Base-by-base conservation (phyloP, 2,113 vertebrate species). In the Trematocara marginatum region DNA sequence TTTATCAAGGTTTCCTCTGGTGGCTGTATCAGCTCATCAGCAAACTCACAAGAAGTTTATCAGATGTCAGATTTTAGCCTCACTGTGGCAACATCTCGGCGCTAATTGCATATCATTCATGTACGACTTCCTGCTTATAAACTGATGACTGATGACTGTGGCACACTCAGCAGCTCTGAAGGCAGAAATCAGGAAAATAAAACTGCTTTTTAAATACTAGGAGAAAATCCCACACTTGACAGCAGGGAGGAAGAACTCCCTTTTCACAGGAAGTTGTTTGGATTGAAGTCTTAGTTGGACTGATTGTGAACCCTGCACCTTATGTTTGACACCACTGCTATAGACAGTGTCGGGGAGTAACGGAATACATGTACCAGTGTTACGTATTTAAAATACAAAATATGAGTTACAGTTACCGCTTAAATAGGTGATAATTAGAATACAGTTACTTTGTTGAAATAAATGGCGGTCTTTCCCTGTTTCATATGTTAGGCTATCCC, bases 1-100 rank as follows among this genome's bases (percentile, higher is more conserved):
- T 78, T 10, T 79, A 56, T 69, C 16, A 23, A 7, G 79, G 45
- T 83, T 85, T 82, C 47, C 11, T 59, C 87, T 10, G 31, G 6
- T 1, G 4, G 35, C 42, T n/a, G 12, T 9, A 38, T 34, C 71
- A 45, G 64, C 38, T 12, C 82, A 16, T n/a, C 29, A 52, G 31
- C 15, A 49, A 23, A 66, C 79, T 4, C 56, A 49, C 26, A 56
- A 56, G 13, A 9, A 23, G 13, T 1, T 31, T 1, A 56, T 40
- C 56, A 56, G 10, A 3, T 11, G 5, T 31, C 18, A 10, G 1
- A 47, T 23, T 38, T 26, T 20, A 40, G 29, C 10, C 42, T 76
- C 20, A 7, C 29, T 3, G 2, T 74, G 7, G 15, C 13, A 54
- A 59, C 40, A 40, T 13, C 12, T 52, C 40, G 10, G 64, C 0